Percentiles rank a stretch among this genome's conserved stretches.
phyloP scores from a whole-genome alignment of 2,113 vertebrate genomes.

The Seriola rivoliana region DNA sequence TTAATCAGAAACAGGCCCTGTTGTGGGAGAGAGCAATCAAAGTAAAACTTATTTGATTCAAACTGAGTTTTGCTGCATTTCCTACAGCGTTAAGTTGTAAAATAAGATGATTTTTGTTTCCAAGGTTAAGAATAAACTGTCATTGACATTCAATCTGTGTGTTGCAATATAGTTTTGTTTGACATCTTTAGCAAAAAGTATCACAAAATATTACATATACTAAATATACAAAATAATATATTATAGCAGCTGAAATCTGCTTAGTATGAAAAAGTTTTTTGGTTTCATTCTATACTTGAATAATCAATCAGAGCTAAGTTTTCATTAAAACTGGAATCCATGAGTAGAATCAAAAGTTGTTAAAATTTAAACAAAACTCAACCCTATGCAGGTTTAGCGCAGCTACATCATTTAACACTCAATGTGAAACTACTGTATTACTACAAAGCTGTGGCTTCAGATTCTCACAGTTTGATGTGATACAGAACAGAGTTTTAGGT shows the following conservation, averaged over 20 bases:
- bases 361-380: background rate
- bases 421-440: background rate
- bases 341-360: too few species aligned
- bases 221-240: too few species aligned
- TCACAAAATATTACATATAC: too few species aligned
- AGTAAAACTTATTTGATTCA: background rate
- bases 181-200: too few species aligned
- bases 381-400: background rate
- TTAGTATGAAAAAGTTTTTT: background rate
- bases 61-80: background rate
- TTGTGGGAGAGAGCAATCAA: conserved; percentile 7
- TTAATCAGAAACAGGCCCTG: conserved; percentile 96
- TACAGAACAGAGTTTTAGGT: background rate
- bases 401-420: background rate
- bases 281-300: too few species aligned
- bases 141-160: too few species aligned
- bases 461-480: conserved; percentile 6
- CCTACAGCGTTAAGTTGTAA: too few species aligned
- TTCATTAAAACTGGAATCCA: too few species aligned
- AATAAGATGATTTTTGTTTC: too few species aligned
- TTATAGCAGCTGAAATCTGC: background rate
- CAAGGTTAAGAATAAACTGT: too few species aligned
- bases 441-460: background rate
- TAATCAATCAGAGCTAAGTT: too few species aligned
- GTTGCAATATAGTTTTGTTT: too few species aligned